These are phyloP conservation scores for Ariolimax columbianus DNA, from an alignment of 2,888 invertebrate genomes.

Conservation along the genomic window DNA sequence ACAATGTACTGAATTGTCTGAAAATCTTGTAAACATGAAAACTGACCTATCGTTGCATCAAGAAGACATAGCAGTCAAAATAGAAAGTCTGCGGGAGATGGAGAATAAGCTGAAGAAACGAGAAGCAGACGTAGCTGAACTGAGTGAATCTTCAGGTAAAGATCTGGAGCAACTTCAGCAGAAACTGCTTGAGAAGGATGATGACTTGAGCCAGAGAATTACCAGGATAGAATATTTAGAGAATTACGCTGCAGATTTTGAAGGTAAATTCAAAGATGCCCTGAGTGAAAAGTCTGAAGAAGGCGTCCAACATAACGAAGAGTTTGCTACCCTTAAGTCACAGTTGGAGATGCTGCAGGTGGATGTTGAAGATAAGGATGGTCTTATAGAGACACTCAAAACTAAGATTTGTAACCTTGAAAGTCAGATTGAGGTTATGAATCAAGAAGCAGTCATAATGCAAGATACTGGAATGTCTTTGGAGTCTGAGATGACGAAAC, in stretches of 20 bases:
- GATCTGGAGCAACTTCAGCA: slow-evolving; percentile 12
- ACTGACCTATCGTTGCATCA: not conserved
- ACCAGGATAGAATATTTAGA: slow-evolving; percentile 39
- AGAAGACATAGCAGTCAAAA: not conserved
- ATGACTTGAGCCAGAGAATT: slow-evolving; percentile 54
- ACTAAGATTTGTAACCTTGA: slow-evolving; percentile 35
- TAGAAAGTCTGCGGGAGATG: not conserved
- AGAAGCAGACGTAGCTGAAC: not conserved
- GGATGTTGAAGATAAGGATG: slow-evolving; percentile 57
- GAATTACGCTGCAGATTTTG: not conserved
- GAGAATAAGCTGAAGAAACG: not conserved
- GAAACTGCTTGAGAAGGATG: slow-evolving; percentile 25
- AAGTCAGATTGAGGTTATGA: not conserved
- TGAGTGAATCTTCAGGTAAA: slow-evolving; percentile 55
- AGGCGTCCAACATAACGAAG: not conserved
- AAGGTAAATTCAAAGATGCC: not conserved
- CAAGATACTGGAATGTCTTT: not conserved
- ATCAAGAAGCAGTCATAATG: slow-evolving; percentile 14
- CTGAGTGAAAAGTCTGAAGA: not conserved
- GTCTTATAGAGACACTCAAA: slow-evolving; percentile 49
- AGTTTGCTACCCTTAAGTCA: slow-evolving; percentile 45
- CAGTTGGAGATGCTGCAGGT: slow-evolving; percentile 59
- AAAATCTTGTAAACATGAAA: slow-evolving; percentile 14
- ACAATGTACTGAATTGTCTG: slow-evolving; percentile 11
- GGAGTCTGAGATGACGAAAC: slow-evolving; percentile 45